Evolutionary conservation across 2,113 vertebrate species (phyloP), one percentile per base, ranked within the genome.

Genomic region (Hippocampus abdominalis): DNA sequence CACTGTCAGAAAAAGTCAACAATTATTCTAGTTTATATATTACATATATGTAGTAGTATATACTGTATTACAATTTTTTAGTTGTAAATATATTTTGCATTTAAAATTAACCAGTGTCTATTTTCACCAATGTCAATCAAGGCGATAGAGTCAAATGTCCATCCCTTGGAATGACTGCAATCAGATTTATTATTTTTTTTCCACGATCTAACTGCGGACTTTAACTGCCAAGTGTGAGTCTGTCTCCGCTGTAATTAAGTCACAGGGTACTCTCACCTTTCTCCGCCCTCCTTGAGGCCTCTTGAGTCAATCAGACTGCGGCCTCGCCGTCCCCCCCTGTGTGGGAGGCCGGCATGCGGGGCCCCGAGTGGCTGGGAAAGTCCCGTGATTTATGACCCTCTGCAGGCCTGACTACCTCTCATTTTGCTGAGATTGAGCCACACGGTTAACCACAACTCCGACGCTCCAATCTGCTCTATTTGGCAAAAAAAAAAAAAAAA

Each of bases 301-400:
- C 11, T 39, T 32, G 68, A 82, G 77, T 86, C 85, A 81, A 82
- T 88, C 82, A 82, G 84, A 76, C 82, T 79, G 75, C 82, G 87
- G 76, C 83, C 83, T 80, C 76, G 71, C 68, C 84, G 84, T 86
- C 81, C 73, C 32, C 32, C 32, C 89, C 79, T 77, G 81, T 77
- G 86, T 87, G 88, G 84, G 85, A 89, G 83, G 81, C 75, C 75
- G 6, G 12, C 66, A 66, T 82, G 73, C 75, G 69, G 83, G 86
- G 72, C 77, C 85, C 77, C 85, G 79, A 84, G 87, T 80, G 63
- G 85, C 82, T 87, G 84, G 87, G 88, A 91, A 92, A 88, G 81
- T 89, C 89, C 80, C 54, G 59, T 91, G 89, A 92, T 91, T 91
- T 91, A 92, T 88, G 88, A 84, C 81, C 83, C 71, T 73, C 70